phyloP scores from a whole-genome alignment of 2,113 vertebrate species.

The Misgurnus mizolepis region DNA sequence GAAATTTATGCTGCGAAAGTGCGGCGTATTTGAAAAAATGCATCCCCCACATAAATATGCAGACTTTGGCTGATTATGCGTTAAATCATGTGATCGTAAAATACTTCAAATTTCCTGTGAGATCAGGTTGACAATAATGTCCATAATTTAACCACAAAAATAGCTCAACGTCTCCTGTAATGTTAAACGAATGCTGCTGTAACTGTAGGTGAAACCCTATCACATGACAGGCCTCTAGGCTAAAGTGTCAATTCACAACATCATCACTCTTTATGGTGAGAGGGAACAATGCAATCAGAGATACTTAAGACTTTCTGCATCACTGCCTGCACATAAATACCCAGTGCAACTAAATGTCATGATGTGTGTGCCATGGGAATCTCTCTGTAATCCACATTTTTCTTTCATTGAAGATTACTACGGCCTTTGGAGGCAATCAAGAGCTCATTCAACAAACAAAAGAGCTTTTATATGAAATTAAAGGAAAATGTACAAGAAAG shows the following conservation, averaged over 20 bases:
- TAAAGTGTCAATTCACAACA: slow-evolving; percentile 24
- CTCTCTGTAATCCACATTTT: not conserved
- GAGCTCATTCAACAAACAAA: slow-evolving; percentile 11
- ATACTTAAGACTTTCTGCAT: slow-evolving; percentile 12
- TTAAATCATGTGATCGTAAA: too few relatives aligned
- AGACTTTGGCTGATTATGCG: too few relatives aligned
- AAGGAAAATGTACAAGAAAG: not conserved
- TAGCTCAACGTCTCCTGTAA: not conserved
- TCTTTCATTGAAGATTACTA: slow-evolving; percentile 3
- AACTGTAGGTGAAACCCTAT: not conserved
- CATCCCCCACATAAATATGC: too few relatives aligned
- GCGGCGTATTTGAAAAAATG: too few relatives aligned
- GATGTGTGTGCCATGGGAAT: not conserved
- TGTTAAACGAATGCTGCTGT: not conserved
- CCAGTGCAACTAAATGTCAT: not conserved
- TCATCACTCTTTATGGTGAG: not conserved
- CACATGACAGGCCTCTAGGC: not conserved
- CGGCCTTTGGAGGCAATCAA: slow-evolving; percentile 5
- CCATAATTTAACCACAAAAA: not conserved
- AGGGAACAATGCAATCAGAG: slow-evolving; percentile 22
- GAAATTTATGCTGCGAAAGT: too few relatives aligned
- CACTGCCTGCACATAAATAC: slow-evolving; percentile 11
- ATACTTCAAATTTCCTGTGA: too few relatives aligned
- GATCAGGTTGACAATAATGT: not conserved
- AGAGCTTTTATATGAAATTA: not conserved